Evolutionary conservation across 2,113 vertebrate genomes (phyloP), one percentile per base, ranked within the genome.

Genomic region (Hypanus sabinus): DNA sequence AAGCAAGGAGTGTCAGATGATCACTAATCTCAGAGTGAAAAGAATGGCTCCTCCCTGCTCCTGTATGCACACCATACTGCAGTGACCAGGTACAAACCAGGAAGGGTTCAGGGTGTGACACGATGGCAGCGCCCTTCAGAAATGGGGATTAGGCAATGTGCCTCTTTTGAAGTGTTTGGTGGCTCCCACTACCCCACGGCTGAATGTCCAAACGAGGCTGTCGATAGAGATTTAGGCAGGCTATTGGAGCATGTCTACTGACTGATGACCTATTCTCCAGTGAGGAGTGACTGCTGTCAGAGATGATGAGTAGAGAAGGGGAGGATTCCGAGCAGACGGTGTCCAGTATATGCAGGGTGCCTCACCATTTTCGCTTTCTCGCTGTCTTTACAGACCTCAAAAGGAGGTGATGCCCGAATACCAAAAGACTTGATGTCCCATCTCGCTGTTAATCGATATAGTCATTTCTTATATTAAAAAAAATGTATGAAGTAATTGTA

Each of bases 391-490:
- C 30, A 90, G 55, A 87, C 27, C 55, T 60, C 85, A 33, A 57
- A 57, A 22, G 7, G 30, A 22, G 85, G 14, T 68, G 85, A 90
- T 90, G 60, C 85, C 85, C 60, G 60, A 90, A 65, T 90, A 90
- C 85, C 85, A 90, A 90, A 90, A 18, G 60, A 65, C 85, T 65
- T 62, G 85, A 65, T 33, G 60, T 68, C 60, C 85, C 85, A 90
- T n/a, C 60, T 90, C 60, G 6, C 30, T 90, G 85, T 90, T 90
- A 90, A 90, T 90, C 60, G 14, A 90, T 90, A 90, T 90, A 90
- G 85, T 90, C 83, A 88, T 90, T 90, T 62, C 85, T 90, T 65
- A 90, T 90, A 90, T 90, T 90, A 90, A 90, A 90, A 90, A 90
- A 33, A 90, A 90, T 65, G 60, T 90, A 90, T 90, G 85, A 90